Percentiles rank a stretch among this genome's conserved stretches.
These are phyloP conservation scores for Pogonophryne albipinna DNA, from an alignment of 2,797 vertebrate species.

Conservation along the genomic window DNA sequence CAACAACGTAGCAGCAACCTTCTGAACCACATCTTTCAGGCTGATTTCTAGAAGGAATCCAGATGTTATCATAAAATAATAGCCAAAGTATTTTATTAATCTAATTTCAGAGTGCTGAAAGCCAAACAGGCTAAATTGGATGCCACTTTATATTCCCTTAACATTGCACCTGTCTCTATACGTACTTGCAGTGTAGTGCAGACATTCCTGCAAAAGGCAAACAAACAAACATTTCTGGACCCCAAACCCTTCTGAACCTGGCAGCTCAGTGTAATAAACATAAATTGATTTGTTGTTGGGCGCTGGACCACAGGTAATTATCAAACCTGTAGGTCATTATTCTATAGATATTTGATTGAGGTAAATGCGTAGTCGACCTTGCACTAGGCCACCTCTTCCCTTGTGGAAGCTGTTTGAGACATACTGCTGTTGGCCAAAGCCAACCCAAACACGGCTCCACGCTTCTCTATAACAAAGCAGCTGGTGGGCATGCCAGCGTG, in stretches of 20 bases:
- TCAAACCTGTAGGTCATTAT: background rate
- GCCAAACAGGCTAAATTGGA: constrained; percentile 79
- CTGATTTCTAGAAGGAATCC: too few species aligned
- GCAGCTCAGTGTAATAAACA: constrained; percentile 76
- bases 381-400: constrained; percentile 79
- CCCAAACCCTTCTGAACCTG: constrained; percentile 81
- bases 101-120: constrained; percentile 68
- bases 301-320: constrained; percentile 78
- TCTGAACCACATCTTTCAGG: too few species aligned
- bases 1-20: too few species aligned
- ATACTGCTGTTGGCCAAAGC: constrained; percentile 79
- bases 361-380: constrained; percentile 50
- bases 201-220: constrained; percentile 78
- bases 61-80: too few species aligned
- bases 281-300: constrained; percentile 70
- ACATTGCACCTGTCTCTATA: constrained; percentile 73
- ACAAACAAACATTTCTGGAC: constrained; percentile 74
- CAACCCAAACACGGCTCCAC: constrained; percentile 80
- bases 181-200: constrained; percentile 68
- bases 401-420: constrained; percentile 63
- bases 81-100: too few species aligned
- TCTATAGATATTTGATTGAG: too few species aligned
- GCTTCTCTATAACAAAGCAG: constrained; percentile 79
- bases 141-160: constrained; percentile 59
- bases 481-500: constrained; percentile 67